Evolutionary conservation across 2,797 vertebrate genomes (phyloP), one percentile per base, ranked within the genome.

Genomic region (Coregonus suidteri): DNA sequence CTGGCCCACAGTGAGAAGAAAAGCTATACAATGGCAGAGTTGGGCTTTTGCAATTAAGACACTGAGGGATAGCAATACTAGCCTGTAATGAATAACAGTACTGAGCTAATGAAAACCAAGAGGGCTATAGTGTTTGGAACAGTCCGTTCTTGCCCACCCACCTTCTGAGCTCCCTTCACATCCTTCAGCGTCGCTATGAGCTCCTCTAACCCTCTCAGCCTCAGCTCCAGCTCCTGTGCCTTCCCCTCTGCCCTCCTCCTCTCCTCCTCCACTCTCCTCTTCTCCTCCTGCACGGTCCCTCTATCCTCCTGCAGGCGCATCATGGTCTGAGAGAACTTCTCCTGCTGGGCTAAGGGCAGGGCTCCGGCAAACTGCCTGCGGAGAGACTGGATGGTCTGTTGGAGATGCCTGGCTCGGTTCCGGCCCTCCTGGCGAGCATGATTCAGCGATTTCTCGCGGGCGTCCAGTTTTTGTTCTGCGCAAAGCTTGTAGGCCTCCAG

Each of bases 131-230:
- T 34, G 31, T 34, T 34, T 34, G 31, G 31, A 34, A 34, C 31
- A 34, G 31, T 34, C 2, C 31, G 31, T 34, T 3, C 20, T 65
- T 54, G 34, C 52, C 47, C 25, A 11, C 1, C 18, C 13, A 99
- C 98, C 96, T 99, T 99, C 84, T 97, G 96, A 51, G 97, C 97
- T 59, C 98, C 98, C 91, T 95, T 97, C 65, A 91, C 84, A 78
- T 99, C 97, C 90, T 96, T 98, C 84, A 99, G 89, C 0, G 96
- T 96, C 66, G 92, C 90, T 77, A 96, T 85, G 82, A 99, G 94
- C 83, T 98, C 97, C 89, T 98, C 95, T 70, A 99, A 91, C 20
- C 95, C 93, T 79, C 90, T 93, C 53, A 96, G 86, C 77, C 90
- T 93, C 53, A 96, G 86, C 77, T 91, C 96, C 82, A 96, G 86